These are phyloP conservation scores for Mastacembelus armatus DNA, from an alignment of 2,797 vertebrate genomes.

Conservation along the genomic window DNA sequence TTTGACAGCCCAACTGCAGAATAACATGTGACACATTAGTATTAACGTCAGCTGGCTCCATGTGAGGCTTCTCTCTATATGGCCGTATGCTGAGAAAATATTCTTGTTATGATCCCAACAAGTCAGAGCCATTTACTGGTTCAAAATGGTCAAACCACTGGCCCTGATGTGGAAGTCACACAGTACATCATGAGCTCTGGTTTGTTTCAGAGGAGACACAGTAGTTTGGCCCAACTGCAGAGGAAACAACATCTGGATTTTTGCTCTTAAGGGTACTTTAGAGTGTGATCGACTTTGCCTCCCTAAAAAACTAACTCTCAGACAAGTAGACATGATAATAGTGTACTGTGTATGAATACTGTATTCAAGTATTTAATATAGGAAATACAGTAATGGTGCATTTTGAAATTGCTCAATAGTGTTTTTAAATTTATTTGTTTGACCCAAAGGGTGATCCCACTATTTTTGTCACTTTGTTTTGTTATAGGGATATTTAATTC, in stretches of 20 bases:
- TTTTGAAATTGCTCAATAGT: background rate
- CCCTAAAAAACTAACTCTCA: slow-evolving; percentile 19
- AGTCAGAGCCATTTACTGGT: slow-evolving; percentile 10
- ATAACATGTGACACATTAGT: slow-evolving; percentile 8
- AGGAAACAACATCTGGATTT: slow-evolving; percentile 70
- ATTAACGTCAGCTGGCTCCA: slow-evolving; percentile 3
- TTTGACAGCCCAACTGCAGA: slow-evolving; percentile 1
- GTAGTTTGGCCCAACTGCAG: slow-evolving; percentile 54
- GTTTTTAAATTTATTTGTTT: background rate
- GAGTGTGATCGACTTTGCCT: slow-evolving; percentile 42
- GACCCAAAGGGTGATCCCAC: background rate
- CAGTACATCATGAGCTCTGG: slow-evolving; percentile 41
- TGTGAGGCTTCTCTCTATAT: slow-evolving; percentile 5
- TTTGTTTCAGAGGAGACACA: slow-evolving; percentile 55
- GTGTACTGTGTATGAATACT: too few species aligned
- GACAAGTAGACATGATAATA: slow-evolving; percentile 17
- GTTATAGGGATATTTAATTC: background rate
- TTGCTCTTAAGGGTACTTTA: slow-evolving; percentile 38
- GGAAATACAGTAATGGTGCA: too few species aligned
- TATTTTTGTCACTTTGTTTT: slow-evolving; percentile 3
- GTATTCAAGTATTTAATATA: too few species aligned
- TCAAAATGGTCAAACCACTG: slow-evolving; percentile 17
- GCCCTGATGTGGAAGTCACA: slow-evolving; percentile 40
- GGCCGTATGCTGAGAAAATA: slow-evolving; percentile 19
- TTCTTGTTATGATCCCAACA: slow-evolving; percentile 25